A percentile compares a stretch with the other conserved stretches of the same genome.
These are phyloP conservation scores for Luffia ferchaultella DNA, from an alignment of 2,888 invertebrate genomes.

Conservation along the genomic window DNA sequence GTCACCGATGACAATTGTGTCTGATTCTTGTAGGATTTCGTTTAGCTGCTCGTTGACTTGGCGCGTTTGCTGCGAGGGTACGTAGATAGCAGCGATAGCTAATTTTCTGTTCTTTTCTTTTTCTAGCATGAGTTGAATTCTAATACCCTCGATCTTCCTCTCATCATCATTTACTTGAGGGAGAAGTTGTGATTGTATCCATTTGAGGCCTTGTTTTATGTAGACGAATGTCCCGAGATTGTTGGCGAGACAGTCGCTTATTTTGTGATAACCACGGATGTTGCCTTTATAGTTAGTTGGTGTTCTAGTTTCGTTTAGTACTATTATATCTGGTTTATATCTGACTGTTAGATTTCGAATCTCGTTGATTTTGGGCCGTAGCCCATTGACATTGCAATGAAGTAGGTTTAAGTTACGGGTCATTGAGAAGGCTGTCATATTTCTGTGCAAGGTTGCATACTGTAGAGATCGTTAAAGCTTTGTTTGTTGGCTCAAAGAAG, in stretches of 20 bases:
- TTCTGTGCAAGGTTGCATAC: not conserved
- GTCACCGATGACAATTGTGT: not conserved
- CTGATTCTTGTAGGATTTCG: not conserved
- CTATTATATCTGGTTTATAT: not conserved
- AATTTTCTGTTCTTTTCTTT: not conserved
- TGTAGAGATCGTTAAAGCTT: not conserved
- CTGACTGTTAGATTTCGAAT: not conserved
- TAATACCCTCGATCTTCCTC: not conserved
- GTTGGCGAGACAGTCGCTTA: not conserved
- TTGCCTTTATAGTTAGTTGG: not conserved
- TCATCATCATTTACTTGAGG: not conserved
- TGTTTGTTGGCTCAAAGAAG: not conserved
- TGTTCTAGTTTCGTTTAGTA: not conserved
- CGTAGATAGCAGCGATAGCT: not conserved
- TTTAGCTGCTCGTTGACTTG: not conserved
- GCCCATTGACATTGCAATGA: not conserved
- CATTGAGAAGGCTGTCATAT: not conserved
- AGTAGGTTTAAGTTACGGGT: not conserved
- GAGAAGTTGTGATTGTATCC: not conserved
- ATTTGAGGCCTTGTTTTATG: not conserved
- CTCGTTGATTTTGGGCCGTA: not conserved
- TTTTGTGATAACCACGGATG: not conserved
- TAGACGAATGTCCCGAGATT: not conserved
- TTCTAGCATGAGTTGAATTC: not conserved
- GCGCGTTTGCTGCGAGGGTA: not conserved